phyloP scores from a whole-genome alignment of 2,888 invertebrate genomes.

The Halictus quadricinctus region DNA sequence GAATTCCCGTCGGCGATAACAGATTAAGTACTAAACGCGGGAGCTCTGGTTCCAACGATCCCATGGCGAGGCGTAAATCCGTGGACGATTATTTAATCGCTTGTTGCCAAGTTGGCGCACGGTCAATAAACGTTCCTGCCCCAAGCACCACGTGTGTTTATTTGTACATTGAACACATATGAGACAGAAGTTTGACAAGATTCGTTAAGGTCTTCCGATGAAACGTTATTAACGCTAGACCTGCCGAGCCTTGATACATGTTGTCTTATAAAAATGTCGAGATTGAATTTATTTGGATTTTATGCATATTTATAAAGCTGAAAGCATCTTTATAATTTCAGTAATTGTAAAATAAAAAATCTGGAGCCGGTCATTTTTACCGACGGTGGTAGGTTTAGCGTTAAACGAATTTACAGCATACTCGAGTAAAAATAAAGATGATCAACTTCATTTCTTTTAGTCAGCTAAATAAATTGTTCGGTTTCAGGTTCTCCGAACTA shows the following conservation, averaged over 20 bases:
- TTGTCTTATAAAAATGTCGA: too few species aligned
- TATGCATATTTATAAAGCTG: too few species aligned
- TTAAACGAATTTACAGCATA: background rate
- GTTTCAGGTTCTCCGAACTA: too few species aligned
- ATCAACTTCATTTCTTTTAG: background rate
- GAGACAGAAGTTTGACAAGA: background rate
- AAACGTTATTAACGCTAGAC: too few species aligned
- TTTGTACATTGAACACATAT: background rate
- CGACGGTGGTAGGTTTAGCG: too few species aligned
- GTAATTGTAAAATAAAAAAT: too few species aligned
- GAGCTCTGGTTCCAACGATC: background rate
- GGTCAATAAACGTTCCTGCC: background rate
- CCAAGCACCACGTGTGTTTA: background rate
- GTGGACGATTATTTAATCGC: constrained; percentile 32
- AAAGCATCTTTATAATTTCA: too few species aligned
- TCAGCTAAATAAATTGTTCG: background rate
- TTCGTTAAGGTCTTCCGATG: background rate
- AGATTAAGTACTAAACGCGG: constrained; percentile 56
- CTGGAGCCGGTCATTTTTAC: too few species aligned
- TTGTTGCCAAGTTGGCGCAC: background rate
- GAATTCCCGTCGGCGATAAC: constrained; percentile 55
- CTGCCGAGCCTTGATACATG: too few species aligned
- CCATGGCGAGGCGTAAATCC: background rate
- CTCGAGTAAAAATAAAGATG: background rate
- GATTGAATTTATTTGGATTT: too few species aligned